Base-by-base conservation (phyloP, 2,888 invertebrate species). In the Drosophila helvetica region DNA sequence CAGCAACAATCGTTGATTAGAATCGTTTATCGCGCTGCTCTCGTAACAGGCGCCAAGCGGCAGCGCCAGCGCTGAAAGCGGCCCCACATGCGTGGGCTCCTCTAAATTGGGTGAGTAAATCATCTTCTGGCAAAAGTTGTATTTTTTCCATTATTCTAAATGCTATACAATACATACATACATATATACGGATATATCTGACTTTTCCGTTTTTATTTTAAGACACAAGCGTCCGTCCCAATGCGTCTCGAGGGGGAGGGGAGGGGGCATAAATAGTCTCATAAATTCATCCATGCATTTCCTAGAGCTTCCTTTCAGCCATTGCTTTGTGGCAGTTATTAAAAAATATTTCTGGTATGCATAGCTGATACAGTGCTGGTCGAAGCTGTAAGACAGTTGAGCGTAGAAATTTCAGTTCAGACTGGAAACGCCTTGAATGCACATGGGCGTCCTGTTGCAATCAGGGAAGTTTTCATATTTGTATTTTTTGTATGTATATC, bases 41-140 rank as follows among this genome's bases (percentile, higher is more conserved):
- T 38, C 38, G 6, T 6, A 50, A 53, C 51, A 58, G 71, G 79
- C 75, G 78, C 65, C 76, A 73, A 73, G 71, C 75, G 66, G 50
- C 54, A 64, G 79, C 75, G 78, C 63, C 76, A 73, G 71, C 78
- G 66, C 74, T 71, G 54, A 84, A 65, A 78, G 79, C 83, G 83
- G 84, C 80, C 78, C 65, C 89, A 78, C 83, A 89, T 89, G 89
- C 78, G 89, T 86, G 84, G 89, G 80, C 78, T 87, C 65, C 76
- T 82, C 74, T 89, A 89, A 79, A 79, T 79, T 86, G 89, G 89
- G 89, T 89, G 86, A 89, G 89, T 89, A 89, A 74, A 66, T 65
- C 65, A 19, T 58, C 67, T 67, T 74, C 80, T 27, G 8, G 27
- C 66, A 55, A 62, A 53, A 77, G 63, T 22, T n/a, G n/a, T n/a